Base-by-base conservation (phyloP, 2,888 invertebrate genomes). In the Heliconius ethilla region DNA sequence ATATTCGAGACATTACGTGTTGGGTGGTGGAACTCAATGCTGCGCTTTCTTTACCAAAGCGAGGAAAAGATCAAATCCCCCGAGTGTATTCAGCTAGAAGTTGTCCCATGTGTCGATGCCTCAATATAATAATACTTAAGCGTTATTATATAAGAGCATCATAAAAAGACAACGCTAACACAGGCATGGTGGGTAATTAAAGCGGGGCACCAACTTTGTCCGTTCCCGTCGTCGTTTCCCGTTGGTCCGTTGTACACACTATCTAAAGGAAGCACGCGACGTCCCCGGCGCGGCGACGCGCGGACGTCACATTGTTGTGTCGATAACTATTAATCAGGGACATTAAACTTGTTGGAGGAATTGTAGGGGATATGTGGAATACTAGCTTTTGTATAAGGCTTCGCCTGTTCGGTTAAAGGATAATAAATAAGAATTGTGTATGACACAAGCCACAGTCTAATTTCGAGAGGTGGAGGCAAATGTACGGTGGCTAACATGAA, bases 161-260 rank as follows among this genome's bases (percentile, higher is more conserved):
- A 51, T 9, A 27, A 63, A 63, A 63, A 0, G 18, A 15, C 15
- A 63, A 63, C 4, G 11, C 15, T 9, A 29, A 7, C 63, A 27
- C 15, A 22, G 22, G 33, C 55, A 29, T 51, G 27, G 45, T 11
- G 51, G 70, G 70, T 73, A 73, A 40, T 59, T 73, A 73, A 37
- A 74, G 22, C 27, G 40, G 73, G 25, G 40, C 37, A 63, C 27
- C 27, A 82, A 82, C 80, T 80, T 79, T 79, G 67, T 80, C 80
- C 74, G 82, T 84, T 83, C 84, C 84, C 70, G 67, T 69, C 65
- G 27, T 22, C 79, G 79, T 76, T 83, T 81, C 81, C 79, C 77
- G 76, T 70, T 75, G 65, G 29, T 67, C 29, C 66, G 29, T 81
- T 77, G 62, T 77, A 29, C 67, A 75, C 69, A 78, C 76, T 78